Evolutionary conservation across 2,888 invertebrate species (phyloP), one percentile per base, ranked within the genome.

Genomic region (Drosophila helvetica): DNA sequence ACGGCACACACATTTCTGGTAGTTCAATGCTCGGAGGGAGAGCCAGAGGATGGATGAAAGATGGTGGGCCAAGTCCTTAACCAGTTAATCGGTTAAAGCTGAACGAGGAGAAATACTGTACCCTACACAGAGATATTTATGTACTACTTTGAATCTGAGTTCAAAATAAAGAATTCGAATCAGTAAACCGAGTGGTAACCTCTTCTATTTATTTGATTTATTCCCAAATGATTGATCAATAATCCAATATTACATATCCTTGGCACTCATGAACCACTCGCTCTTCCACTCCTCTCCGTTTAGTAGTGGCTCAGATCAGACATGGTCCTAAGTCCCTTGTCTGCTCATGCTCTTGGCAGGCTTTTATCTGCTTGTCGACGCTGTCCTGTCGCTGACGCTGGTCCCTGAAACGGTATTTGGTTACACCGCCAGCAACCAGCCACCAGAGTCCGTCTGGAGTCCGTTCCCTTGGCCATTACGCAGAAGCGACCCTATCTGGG

Each of bases 351-450:
- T 54, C 52, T 60, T 63, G 63, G 72, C 60, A 54, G 70, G 47
- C 61, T 55, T 70, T 67, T 70, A 70, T 67, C 75, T 58, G 68
- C 51, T 56, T 60, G 52, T 51, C 61, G 47, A 19, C 55, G 5
- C 27, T 54, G 64, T 27, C 56, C 10, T 25, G 65, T 30, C 54
- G 25, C 7, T 7, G 25, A 7, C 33, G 50, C 61, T 42, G 60
- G 47, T 25, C 59, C 59, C 63, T 47, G 55, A 54, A 48, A 54
- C 42, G 72, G 87, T 74, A 69, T 69, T 66, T 68, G 69, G 66
- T 66, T 66, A 56, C 66, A 66, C 48, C 56, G 56, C 66, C 68
- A 22, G 25, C 25, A 1, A 25, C 25, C 25, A 25, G 25, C 7
- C 25, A 25, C 46, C 46, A 38, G 38, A 38, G 38, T 15, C 38